Conservation (phyloP, 2,113 vertebrate species). For the Cyanistes caeruleus region DNA sequence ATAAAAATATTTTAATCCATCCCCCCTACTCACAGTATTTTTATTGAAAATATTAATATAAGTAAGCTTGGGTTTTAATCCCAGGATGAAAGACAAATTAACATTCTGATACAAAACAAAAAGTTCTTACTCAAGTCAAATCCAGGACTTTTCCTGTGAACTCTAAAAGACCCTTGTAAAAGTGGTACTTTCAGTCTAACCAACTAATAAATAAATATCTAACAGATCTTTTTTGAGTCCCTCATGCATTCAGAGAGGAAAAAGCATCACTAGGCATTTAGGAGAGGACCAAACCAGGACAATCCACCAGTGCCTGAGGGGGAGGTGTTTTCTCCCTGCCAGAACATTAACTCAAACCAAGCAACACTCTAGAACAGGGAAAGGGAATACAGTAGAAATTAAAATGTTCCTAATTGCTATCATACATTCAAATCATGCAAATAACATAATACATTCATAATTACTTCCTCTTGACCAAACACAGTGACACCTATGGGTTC, state of each 20-base stretch:
- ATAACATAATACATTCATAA: background rate
- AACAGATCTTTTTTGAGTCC: background rate
- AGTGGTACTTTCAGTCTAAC: background rate
- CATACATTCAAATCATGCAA: too few species aligned
- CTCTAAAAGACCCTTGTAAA: background rate
- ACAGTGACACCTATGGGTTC: background rate
- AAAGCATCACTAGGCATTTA: background rate
- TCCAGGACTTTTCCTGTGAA: background rate
- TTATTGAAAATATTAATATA: background rate
- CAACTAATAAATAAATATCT: background rate
- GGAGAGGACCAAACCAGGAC: background rate
- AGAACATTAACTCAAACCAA: background rate
- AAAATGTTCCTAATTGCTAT: background rate
- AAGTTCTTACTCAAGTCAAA: background rate
- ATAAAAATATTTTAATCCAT: background rate
- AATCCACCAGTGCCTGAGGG: background rate
- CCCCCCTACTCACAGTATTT: accelerated
- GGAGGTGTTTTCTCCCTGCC: background rate
- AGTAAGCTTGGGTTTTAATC: background rate
- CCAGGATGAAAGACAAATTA: background rate
- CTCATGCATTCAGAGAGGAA: background rate
- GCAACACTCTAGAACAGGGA: background rate
- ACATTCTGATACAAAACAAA: background rate
- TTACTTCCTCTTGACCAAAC: background rate
- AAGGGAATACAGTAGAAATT: background rate